Conservation (phyloP, 2,113 vertebrate genomes). For the Delphinapterus leucas region DNA sequence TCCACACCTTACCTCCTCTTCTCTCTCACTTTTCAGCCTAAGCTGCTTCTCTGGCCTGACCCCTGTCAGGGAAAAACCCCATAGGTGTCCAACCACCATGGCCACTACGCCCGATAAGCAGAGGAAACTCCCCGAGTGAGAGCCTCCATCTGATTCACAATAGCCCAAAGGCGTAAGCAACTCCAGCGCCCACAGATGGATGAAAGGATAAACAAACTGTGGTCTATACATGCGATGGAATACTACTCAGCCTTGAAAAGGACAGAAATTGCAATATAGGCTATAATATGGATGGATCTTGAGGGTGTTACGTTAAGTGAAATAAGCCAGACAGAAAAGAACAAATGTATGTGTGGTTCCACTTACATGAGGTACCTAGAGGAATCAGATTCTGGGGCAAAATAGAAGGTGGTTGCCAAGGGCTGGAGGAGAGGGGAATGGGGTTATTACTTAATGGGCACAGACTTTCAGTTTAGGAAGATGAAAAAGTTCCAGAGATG, state of each 20-base stretch:
- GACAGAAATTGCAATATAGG: no score
- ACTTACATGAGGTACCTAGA: not conserved
- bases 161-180: not conserved
- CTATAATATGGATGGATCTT: no score
- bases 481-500: not conserved
- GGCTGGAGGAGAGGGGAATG: not conserved
- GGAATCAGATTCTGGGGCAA: not conserved
- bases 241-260: no score
- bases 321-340: not conserved
- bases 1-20: not conserved
- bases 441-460: not conserved
- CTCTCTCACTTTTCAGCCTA: not conserved
- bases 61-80: not conserved
- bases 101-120: not conserved
- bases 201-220: not conserved
- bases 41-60: not conserved
- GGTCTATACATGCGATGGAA: not conserved
- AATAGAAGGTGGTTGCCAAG: not conserved
- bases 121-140: not conserved
- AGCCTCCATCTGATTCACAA: not conserved
- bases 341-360: not conserved
- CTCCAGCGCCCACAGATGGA: not conserved
- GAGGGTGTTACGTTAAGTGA: not conserved
- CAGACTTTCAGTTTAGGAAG: not conserved
- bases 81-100: no score